Conservation (phyloP, 1,140 invertebrate species). For the Berghia stephanieae region DNA sequence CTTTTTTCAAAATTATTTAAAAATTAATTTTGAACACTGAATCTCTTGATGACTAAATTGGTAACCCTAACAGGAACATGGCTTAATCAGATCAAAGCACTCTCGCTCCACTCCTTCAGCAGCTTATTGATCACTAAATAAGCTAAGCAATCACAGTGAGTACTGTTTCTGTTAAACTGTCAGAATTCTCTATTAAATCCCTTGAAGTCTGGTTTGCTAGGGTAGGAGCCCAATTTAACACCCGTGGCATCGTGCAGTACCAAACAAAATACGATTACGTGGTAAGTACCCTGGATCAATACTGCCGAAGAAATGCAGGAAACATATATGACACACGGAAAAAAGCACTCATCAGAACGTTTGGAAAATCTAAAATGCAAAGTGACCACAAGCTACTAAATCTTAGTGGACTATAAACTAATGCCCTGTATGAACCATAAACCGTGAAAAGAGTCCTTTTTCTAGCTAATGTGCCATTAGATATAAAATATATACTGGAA, state of each 20-base stretch:
- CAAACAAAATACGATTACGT: slow-evolving; percentile 2
- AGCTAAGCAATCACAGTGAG: too few species aligned
- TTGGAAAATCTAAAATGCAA: neutral
- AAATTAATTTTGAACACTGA: too few species aligned
- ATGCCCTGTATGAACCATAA: neutral
- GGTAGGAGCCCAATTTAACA: neutral
- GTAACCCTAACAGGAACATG: too few species aligned
- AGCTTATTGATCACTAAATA: too few species aligned
- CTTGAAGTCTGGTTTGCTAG: neutral
- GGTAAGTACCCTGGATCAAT: neutral
- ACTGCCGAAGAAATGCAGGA: neutral
- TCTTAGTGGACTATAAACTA: too few species aligned
- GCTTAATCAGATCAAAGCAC: too few species aligned
- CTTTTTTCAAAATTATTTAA: too few species aligned
- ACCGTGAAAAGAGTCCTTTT: neutral
- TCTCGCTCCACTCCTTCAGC: too few species aligned
- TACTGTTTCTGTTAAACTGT: too few species aligned
- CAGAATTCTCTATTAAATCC: too few species aligned
- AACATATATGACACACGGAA: neutral
- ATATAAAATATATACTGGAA: neutral
- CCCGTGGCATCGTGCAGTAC: neutral
- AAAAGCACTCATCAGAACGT: neutral
- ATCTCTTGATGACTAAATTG: too few species aligned
- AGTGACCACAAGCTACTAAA: neutral
- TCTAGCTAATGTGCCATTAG: neutral